Evolutionary conservation across 2,888 invertebrate genomes (phyloP), one percentile per base, ranked within the genome.

Genomic region (Cecidostiba fungosa): DNA sequence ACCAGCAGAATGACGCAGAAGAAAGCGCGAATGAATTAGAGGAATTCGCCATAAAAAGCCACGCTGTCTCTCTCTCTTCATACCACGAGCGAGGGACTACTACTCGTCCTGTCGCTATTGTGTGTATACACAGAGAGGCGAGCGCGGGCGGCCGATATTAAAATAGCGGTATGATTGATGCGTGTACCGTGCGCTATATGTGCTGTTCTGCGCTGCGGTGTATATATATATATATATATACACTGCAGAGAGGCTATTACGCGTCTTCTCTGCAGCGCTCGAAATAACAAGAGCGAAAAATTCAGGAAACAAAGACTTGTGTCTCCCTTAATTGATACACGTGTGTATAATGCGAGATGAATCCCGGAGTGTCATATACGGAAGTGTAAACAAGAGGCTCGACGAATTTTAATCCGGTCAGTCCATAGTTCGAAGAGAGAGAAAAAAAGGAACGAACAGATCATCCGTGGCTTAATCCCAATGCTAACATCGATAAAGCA

Each of bases 111-210:
- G 32, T 59, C 32, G 91, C 91, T 92, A 93, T 93, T 93, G 93
- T 93, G 90, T 90, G 14, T 66, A 26, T 59, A 43, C 77, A 59
- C 1, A 43, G 43, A 29, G 43, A 90, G 29, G 23, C 54, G 23
- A 66, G 66, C 62, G 66, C 66, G 14, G 80, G 90, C 90, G 91
- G 90, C 92, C 92, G 92, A 93, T 93, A 93, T 93, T 93, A 93
- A 93, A 93, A 93, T 93, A 86, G 91, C 91, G 91, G 92, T n/a
- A 59, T 93, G 93, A 93, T 93, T 93, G 93, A 93, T 93, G 93
- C 91, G 91, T 92, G 91, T 91, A 92, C 92, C 93, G 92, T 93
- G 93, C 77, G 50, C 5, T 62, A n/a, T 43, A n/a, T 47, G 8
- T 70, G 14, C n/a, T 36, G 14, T 26, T 29, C 74, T 47, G 69